Percentiles rank a stretch among this genome's conserved stretches.
These are phyloP conservation scores for Scatophagus argus DNA, from an alignment of 2,113 vertebrate species.

Conservation along the genomic window DNA sequence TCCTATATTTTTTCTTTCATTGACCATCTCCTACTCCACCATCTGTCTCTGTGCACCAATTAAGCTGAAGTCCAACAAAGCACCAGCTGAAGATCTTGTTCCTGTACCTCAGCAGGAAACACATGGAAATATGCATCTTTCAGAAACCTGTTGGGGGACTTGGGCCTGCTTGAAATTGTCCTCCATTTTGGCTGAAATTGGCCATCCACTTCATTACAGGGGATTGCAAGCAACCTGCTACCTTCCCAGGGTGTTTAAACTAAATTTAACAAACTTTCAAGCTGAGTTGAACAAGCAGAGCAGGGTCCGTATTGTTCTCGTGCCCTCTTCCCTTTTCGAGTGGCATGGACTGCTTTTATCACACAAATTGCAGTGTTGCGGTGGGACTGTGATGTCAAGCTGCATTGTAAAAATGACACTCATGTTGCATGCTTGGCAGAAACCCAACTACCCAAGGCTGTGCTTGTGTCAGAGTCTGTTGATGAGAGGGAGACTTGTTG, in stretches of 20 bases:
- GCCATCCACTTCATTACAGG: conserved; percentile 39
- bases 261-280: conserved; percentile 70
- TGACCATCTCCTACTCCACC: background rate
- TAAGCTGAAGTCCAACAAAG: conserved; percentile 28
- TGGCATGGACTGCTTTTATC: conserved; percentile 59
- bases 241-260: conserved; percentile 58
- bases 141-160: conserved; percentile 35
- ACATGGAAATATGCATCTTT: conserved; percentile 18
- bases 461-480: conserved; percentile 56
- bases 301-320: conserved; percentile 38
- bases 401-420: conserved; percentile 68
- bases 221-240: conserved; percentile 44
- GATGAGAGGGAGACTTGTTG: conserved; percentile 57
- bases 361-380: conserved; percentile 74
- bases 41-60: conserved; percentile 21
- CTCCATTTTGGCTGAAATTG: conserved; percentile 36
- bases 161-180: conserved; percentile 18
- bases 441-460: conserved; percentile 62
- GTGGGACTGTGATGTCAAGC: conserved; percentile 70
- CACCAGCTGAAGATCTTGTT: conserved; percentile 27
- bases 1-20: background rate
- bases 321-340: conserved; percentile 57
- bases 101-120: conserved; percentile 42
- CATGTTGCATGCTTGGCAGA: conserved; percentile 65
- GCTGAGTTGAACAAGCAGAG: conserved; percentile 54